Evolutionary conservation across 2,113 vertebrate species (phyloP).

Genomic region (Calyptommatus sinebrachiatus): DNA sequence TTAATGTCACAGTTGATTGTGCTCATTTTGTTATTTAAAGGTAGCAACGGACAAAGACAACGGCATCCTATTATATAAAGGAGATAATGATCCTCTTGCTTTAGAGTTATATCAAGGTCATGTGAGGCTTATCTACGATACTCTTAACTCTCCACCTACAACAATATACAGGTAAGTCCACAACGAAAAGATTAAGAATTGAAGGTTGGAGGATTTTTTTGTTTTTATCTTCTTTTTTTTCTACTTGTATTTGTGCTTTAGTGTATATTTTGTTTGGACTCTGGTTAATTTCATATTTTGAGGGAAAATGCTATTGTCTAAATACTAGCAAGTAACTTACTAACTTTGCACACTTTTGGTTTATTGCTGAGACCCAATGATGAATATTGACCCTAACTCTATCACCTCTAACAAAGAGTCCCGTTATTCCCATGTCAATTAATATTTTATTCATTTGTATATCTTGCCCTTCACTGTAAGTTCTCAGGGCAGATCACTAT

Average conservation of each 20-base stretch:
- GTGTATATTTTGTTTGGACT: neutral
- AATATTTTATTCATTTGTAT: no score
- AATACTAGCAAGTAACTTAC: neutral
- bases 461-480: no score
- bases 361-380: neutral
- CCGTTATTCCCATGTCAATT: neutral
- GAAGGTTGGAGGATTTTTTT: neutral
- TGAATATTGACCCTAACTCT: neutral
- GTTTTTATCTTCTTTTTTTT: neutral
- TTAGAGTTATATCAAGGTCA: constrained; percentile 97
- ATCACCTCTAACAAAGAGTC: neutral
- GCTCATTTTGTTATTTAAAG: constrained; percentile 61
- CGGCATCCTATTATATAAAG: constrained; percentile 90
- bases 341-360: neutral
- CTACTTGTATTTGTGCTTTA: neutral
- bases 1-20: constrained; percentile 11
- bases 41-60: constrained; percentile 96
- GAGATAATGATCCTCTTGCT: constrained; percentile 91
- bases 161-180: constrained; percentile 88
- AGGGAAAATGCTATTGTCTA: no score
- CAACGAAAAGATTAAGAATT: neutral
- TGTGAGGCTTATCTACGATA: constrained; percentile 91
- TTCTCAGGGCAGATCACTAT: no score
- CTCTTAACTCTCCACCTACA: constrained; percentile 86
- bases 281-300: neutral